These are phyloP conservation scores for Noctilio leporinus DNA, from an alignment of 2,113 vertebrate species.

Conservation along the genomic window DNA sequence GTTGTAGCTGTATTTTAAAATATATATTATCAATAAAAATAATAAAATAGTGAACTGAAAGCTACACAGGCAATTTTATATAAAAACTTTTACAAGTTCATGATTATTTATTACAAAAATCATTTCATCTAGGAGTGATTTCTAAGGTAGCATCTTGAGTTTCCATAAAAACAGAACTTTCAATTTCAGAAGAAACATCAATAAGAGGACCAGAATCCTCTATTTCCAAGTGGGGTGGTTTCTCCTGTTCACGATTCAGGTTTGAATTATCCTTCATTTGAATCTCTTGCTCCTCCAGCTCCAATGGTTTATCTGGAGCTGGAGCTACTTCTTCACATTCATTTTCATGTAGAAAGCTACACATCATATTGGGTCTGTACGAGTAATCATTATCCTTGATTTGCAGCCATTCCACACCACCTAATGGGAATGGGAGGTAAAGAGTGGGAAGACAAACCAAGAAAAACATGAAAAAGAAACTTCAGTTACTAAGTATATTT, in stretches of 20 bases:
- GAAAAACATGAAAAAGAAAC: neutral
- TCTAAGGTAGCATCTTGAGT: constrained; percentile 62
- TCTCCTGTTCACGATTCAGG: constrained; percentile 59
- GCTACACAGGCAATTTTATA: neutral
- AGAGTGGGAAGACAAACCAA: neutral
- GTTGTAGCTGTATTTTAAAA: neutral
- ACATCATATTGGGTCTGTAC: constrained; percentile 78
- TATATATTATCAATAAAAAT: neutral
- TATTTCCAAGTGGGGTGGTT: constrained; percentile 50
- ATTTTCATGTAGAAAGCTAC: constrained; percentile 80
- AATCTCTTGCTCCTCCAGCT: constrained; percentile 74
- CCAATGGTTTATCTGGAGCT: constrained; percentile 72
- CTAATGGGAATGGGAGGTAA: constrained; percentile 62
- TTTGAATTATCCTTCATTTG: constrained; percentile 56
- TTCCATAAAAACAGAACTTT: constrained; percentile 64
- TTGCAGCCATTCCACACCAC: constrained; percentile 82
- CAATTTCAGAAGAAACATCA: constrained; percentile 59
- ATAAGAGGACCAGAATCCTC: constrained; percentile 48
- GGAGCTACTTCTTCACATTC: constrained; percentile 76
- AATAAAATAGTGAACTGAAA: neutral
- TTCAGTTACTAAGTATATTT: neutral
- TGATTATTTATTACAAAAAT: neutral
- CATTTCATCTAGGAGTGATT: constrained; percentile 51
- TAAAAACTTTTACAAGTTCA: neutral
- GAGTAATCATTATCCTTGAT: constrained; percentile 82